Base-by-base conservation (phyloP, 2,797 vertebrate species). In the Microctenopoma lineatum region DNA sequence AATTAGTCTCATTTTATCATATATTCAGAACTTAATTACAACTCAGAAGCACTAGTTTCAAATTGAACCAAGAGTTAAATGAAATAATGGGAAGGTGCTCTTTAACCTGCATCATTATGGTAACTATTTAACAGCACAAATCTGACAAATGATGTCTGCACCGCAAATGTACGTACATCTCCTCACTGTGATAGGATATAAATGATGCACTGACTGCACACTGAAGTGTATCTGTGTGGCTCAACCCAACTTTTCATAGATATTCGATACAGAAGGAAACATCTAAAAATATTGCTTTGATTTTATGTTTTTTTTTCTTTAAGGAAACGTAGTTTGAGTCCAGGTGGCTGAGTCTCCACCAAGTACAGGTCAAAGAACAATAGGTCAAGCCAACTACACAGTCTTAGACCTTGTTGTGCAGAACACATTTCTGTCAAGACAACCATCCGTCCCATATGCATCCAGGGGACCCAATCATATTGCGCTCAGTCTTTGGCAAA, bases 401-500 rank as follows among this genome's bases (percentile, higher is more conserved):
- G 65, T 57, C 51, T 73, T 10, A 7, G 36, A 75, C 55, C 79
- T 84, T 70, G 60, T 62, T 87, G 77, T 80, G 47, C 80, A 59
- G 25, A 68, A 67, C 66, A 69, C 61, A 56, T 85, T 83, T 74
- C 59, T 77, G 73, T 87, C 66, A 42, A 34, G 70, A 59, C 38
- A 52, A 61, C 80, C 75, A 50, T 73, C 62, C 67, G 55, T 74
- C 56, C 64, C 57, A 66, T 73, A 70, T 68, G 60, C 60, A 79
- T 66, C 74, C 71, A 55, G 57, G 68, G 75, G 78, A 79, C 59
- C 73, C 75, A 78, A 70, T 88, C 80, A 84, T 88, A 84, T 88
- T 78, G 68, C 75, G 72, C 75, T 81, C 85, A 82, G 69, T 81
- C 84, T 81, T 87, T 90, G 86, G 89, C 89, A 85, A 84, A 86